A percentile compares a stretch with the other conserved stretches of the same genome.
Conservation (phyloP, 2,888 invertebrate genomes). For the Drosophila birchii region DNA sequence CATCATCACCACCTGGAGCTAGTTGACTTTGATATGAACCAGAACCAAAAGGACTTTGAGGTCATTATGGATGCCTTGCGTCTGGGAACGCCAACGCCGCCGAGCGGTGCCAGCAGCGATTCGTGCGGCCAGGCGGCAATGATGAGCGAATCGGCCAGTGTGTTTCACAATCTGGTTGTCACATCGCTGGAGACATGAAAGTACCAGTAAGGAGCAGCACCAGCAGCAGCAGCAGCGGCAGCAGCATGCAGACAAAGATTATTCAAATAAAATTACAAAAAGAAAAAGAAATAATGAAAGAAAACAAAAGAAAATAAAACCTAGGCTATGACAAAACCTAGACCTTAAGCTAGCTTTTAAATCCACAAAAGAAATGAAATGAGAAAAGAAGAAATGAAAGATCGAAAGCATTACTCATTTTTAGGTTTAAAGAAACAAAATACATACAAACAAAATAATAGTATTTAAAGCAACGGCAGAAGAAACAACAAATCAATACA, state of each 20-base stretch:
- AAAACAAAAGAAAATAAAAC: conserved; percentile 7
- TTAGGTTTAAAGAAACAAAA: conserved; percentile 4
- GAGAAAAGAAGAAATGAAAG: neutral
- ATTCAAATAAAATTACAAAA: neutral
- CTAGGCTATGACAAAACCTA: conserved; percentile 15
- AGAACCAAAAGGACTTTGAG: conserved; percentile 85
- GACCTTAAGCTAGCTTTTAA: conserved; percentile 15
- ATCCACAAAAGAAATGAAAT: neutral
- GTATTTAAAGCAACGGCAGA: conserved; percentile 2
- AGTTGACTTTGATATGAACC: conserved; percentile 83
- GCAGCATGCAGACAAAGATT: conserved; percentile 19
- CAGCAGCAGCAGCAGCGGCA: neutral
- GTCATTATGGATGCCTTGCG: conserved; percentile 85
- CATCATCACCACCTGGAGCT: conserved; percentile 77
- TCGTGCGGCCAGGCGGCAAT: conserved; percentile 88
- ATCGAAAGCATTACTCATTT: conserved; percentile 38
- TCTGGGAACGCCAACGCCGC: conserved; percentile 82
- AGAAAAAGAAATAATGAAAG: neutral
- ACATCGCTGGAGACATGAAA: conserved; percentile 85
- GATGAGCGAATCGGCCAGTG: conserved; percentile 86
- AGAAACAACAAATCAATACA: conserved; percentile 23
- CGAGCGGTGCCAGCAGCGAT: conserved; percentile 83
- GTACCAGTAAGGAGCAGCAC: conserved; percentile 76
- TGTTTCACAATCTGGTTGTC: conserved; percentile 84
- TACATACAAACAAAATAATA: conserved; percentile 20